phyloP scores from a whole-genome alignment of 2,113 vertebrate species.

The Alouatta palliata region DNA sequence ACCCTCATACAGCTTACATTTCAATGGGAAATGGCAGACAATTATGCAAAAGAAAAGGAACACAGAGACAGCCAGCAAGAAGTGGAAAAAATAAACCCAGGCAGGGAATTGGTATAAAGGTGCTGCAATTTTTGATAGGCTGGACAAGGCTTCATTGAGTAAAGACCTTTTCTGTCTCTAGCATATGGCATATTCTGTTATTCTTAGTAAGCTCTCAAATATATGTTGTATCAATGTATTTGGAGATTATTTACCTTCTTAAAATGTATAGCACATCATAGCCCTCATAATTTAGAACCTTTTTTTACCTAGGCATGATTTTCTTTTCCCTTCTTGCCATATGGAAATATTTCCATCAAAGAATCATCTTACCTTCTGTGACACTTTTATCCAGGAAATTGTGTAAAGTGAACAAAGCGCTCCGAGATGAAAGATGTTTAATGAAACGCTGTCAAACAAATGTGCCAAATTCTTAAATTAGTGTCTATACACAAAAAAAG shows the following conservation, averaged over 20 bases:
- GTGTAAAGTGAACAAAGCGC: slow-evolving; percentile 96
- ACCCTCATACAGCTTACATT: neutral
- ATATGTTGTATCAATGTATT: neutral
- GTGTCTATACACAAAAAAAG: neutral
- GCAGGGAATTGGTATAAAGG: neutral
- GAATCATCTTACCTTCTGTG: slow-evolving; percentile 89
- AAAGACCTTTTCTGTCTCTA: neutral
- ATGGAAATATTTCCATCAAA: slow-evolving; percentile 1
- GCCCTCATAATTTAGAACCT: neutral
- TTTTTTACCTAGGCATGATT: neutral
- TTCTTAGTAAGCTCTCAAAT: neutral
- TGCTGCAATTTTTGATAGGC: neutral
- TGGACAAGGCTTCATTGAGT: neutral
- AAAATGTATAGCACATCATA: neutral
- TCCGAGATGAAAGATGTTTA: slow-evolving; percentile 95
- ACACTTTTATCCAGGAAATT: slow-evolving; percentile 97
- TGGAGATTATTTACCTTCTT: neutral
- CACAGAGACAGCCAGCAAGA: neutral
- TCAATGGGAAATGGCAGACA: neutral
- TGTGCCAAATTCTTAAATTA: slow-evolving; percentile 61
- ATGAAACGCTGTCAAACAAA: slow-evolving; percentile 91
- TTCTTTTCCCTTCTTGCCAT: neutral
- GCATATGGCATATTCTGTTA: neutral
- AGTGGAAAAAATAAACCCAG: neutral
- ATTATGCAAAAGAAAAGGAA: neutral